A percentile compares a stretch with the other conserved stretches of the same genome.
These are phyloP conservation scores for Ia io DNA, from an alignment of 2,113 vertebrate species.

Conservation along the genomic window DNA sequence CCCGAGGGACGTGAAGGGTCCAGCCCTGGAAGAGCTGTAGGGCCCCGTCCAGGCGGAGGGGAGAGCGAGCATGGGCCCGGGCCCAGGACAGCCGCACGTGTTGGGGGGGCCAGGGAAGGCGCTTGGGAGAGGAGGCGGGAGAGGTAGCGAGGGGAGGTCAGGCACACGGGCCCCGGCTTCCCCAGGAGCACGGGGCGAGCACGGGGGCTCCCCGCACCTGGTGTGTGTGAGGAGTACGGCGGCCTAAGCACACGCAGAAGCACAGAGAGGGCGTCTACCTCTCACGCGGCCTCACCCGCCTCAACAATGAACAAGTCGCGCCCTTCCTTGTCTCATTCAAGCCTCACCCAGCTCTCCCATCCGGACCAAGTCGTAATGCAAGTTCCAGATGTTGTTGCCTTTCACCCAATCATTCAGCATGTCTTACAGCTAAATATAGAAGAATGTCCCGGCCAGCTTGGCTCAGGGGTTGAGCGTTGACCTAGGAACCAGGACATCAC, in stretches of 20 bases:
- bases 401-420: background rate
- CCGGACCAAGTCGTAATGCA: background rate
- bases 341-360: too few relatives aligned
- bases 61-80: rapidly evolving
- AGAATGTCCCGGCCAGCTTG: background rate
- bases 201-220: rapidly evolving
- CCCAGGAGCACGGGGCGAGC: background rate
- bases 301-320: rapidly evolving
- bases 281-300: rapidly evolving
- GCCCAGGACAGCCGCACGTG: rapidly evolving
- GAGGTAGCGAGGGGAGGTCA: rapidly evolving
- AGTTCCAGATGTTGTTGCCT: rapidly evolving
- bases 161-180: background rate
- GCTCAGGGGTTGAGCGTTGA: too few relatives aligned
- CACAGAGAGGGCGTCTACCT: rapidly evolving
- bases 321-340: rapidly evolving
- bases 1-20: rapidly evolving
- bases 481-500: too few relatives aligned
- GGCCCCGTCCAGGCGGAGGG: rapidly evolving
- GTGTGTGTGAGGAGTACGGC: background rate
- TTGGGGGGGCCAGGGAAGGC: background rate
- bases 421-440: background rate
- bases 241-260: background rate
- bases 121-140: rapidly evolving
- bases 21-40: rapidly evolving